Conservation (phyloP, 64 coral and sea anemone genomes). For the Pocillopora damicornis region DNA sequence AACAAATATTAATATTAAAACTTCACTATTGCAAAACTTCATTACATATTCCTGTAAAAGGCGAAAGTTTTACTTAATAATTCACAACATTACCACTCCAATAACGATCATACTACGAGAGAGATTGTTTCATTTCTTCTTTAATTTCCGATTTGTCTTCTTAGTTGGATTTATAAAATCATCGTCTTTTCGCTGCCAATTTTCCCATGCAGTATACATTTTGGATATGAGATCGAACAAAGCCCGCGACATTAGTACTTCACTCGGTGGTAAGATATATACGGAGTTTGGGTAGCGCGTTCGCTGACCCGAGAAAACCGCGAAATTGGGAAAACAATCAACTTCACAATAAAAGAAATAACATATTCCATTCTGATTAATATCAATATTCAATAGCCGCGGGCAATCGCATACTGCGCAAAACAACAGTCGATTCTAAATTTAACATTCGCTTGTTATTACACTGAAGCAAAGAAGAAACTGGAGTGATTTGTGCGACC, state of each 20-base stretch:
- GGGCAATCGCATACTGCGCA: background rate
- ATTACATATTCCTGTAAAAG: background rate
- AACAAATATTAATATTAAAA: background rate
- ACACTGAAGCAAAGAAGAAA: background rate
- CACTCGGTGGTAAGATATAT: background rate
- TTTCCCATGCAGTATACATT: background rate
- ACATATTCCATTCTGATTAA: background rate
- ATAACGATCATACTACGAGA: too few relatives aligned
- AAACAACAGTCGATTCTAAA: conserved; percentile 25
- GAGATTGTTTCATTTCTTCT: too few relatives aligned
- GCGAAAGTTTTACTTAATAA: too few relatives aligned
- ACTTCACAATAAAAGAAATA: background rate
- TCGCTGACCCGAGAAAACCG: conserved; percentile 1
- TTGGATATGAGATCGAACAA: background rate
- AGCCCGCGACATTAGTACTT: background rate
- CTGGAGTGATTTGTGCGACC: background rate
- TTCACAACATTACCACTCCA: too few relatives aligned
- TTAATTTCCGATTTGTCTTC: too few relatives aligned
- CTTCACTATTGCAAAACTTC: background rate
- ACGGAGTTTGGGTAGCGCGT: background rate
- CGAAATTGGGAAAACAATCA: conserved; percentile 32
- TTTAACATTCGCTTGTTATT: conserved; percentile 8
- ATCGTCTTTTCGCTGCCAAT: background rate
- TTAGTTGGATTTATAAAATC: too few relatives aligned
- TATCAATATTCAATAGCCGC: background rate